Conservation (phyloP, 2,113 vertebrate genomes). For the Carassius carassius region DNA sequence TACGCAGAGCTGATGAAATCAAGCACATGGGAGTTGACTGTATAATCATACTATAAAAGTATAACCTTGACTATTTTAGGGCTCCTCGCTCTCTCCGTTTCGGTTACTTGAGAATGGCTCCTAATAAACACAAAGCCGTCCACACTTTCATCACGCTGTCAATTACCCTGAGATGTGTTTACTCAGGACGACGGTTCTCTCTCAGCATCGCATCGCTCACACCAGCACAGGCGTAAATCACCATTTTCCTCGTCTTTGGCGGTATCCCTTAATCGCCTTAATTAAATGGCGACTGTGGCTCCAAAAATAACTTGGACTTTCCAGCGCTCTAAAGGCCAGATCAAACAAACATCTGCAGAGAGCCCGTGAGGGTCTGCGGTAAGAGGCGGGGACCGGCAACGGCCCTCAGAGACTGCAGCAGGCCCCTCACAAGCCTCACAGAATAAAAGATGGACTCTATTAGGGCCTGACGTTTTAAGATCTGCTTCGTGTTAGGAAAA, state of each 20-base stretch:
- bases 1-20: slow-evolving; percentile 16
- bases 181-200: slow-evolving; percentile 47
- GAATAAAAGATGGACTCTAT: slow-evolving; percentile 54
- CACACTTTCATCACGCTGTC: slow-evolving; percentile 54
- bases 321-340: slow-evolving; percentile 48
- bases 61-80: slow-evolving; percentile 26
- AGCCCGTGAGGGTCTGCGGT: slow-evolving; percentile 38
- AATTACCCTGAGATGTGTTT: slow-evolving; percentile 47
- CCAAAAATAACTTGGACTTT: slow-evolving; percentile 57
- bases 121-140: neutral
- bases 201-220: slow-evolving; percentile 52
- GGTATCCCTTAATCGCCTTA: slow-evolving; percentile 53
- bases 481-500: slow-evolving; percentile 53
- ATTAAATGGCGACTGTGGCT: slow-evolving; percentile 47
- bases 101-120: slow-evolving; percentile 10
- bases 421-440: slow-evolving; percentile 43
- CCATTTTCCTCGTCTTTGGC: slow-evolving; percentile 42
- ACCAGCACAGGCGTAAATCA: slow-evolving; percentile 45
- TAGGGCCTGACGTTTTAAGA: slow-evolving; percentile 56
- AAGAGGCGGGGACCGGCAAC: slow-evolving; percentile 50
- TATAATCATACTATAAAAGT: slow-evolving; percentile 24
- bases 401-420: slow-evolving; percentile 17
- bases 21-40: neutral
- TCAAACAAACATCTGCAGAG: slow-evolving; percentile 60
- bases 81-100: slow-evolving; percentile 4